Evolutionary conservation across 2,888 invertebrate genomes (phyloP).

Genomic region (Octonoba sinensis): DNA sequence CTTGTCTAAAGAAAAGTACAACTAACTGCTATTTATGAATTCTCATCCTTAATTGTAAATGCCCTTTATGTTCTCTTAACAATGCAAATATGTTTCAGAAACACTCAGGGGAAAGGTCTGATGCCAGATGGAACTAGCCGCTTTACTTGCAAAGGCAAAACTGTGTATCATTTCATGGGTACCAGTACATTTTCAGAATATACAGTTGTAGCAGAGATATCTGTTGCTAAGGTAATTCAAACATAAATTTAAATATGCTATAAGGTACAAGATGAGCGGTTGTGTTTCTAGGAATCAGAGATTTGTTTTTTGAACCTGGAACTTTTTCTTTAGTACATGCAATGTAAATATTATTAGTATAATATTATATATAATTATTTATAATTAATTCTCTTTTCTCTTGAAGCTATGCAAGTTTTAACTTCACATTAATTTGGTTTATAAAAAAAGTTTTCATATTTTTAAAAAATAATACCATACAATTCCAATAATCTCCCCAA

Average conservation of each 20-base stretch:
- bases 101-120: constrained; percentile 81
- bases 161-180: constrained; percentile 94
- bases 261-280: no score
- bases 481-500: no score
- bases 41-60: neutral
- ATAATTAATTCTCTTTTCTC: no score
- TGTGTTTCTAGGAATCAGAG: no score
- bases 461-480: no score
- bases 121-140: constrained; percentile 93
- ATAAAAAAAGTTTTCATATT: no score
- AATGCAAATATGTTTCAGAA: constrained; percentile 61
- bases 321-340: no score
- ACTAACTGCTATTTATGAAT: neutral
- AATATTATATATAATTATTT: no score
- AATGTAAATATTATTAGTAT: no score
- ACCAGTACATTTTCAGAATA: constrained; percentile 94
- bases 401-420: no score
- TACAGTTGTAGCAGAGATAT: constrained; percentile 94
- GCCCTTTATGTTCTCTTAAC: neutral
- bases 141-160: constrained; percentile 85
- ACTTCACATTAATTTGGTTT: no score
- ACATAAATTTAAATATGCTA: neutral
- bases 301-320: no score
- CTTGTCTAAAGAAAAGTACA: neutral
- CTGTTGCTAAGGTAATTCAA: constrained; percentile 92